Evolutionary conservation across 1,140 invertebrate genomes (phyloP).

Genomic region (Cecropterus lyciades): DNA sequence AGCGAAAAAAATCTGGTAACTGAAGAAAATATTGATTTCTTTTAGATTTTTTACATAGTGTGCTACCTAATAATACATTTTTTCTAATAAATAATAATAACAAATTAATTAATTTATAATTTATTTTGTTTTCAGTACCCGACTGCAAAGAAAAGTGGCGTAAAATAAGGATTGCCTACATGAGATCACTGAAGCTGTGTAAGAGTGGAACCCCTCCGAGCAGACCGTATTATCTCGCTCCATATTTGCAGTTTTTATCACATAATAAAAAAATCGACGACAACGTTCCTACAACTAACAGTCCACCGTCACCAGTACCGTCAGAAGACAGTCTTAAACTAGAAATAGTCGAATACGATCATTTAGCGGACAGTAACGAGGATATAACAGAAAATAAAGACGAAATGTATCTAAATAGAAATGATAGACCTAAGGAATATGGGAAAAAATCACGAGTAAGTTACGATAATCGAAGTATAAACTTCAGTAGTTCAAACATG

Average conservation of each 20-base stretch:
- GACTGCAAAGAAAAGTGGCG: conserved; percentile 44
- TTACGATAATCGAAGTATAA: background rate
- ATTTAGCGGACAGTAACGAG: conserved; percentile 13
- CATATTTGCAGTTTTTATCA: conserved; percentile 38
- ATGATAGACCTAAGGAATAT: background rate
- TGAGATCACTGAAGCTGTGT: conserved; percentile 38
- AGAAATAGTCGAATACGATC: conserved; percentile 31
- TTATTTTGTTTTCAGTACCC: conserved; percentile 37
- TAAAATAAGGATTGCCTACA: conserved; percentile 40
- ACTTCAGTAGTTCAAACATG: background rate
- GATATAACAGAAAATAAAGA: background rate
- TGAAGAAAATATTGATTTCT: no score
- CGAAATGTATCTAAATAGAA: background rate
- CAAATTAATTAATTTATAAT: background rate
- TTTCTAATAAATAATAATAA: no score
- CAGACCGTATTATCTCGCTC: conserved; percentile 40
- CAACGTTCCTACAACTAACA: conserved; percentile 23
- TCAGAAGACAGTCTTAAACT: conserved; percentile 27
- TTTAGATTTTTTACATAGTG: no score
- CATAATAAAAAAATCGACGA: conserved; percentile 32
- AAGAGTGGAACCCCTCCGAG: conserved; percentile 31
- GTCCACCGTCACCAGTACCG: conserved; percentile 18
- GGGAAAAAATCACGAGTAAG: background rate
- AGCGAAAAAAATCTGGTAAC: no score
- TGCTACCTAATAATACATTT: no score